Conservation (phyloP, 2,113 vertebrate species). For the Aldabrachelys gigantea region DNA sequence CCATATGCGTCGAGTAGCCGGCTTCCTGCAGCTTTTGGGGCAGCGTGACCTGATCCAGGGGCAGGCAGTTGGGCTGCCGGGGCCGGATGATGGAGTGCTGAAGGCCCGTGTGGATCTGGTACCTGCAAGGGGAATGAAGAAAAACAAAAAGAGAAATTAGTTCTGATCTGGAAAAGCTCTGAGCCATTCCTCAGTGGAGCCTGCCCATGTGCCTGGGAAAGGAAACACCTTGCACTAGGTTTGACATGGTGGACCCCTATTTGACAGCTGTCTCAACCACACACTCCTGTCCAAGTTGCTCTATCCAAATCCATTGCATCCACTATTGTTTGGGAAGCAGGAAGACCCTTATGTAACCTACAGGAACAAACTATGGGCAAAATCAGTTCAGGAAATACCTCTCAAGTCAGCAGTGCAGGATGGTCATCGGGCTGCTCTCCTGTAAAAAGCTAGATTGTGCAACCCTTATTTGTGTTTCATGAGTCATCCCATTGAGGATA, state of each 20-base stretch:
- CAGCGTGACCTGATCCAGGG: conserved; percentile 91
- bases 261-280: background rate
- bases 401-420: background rate
- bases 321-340: background rate
- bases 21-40: conserved; percentile 94
- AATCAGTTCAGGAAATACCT: background rate
- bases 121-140: conserved; percentile 76
- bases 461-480: background rate
- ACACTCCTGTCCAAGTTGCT: background rate
- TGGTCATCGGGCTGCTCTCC: background rate
- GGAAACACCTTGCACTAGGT: rapidly evolving
- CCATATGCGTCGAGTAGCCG: conserved; percentile 97
- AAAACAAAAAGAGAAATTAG: background rate
- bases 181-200: background rate
- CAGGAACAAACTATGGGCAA: background rate
- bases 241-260: rapidly evolving
- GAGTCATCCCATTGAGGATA: background rate
- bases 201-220: background rate
- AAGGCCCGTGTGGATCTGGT: conserved; percentile 97
- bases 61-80: conserved; percentile 95
- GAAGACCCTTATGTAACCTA: background rate
- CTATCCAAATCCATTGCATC: background rate
- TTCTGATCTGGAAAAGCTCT: background rate
- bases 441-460: background rate
- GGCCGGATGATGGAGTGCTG: conserved; percentile 98